phyloP scores from a whole-genome alignment of 2,113 vertebrate species.

The Petromus typicus region DNA sequence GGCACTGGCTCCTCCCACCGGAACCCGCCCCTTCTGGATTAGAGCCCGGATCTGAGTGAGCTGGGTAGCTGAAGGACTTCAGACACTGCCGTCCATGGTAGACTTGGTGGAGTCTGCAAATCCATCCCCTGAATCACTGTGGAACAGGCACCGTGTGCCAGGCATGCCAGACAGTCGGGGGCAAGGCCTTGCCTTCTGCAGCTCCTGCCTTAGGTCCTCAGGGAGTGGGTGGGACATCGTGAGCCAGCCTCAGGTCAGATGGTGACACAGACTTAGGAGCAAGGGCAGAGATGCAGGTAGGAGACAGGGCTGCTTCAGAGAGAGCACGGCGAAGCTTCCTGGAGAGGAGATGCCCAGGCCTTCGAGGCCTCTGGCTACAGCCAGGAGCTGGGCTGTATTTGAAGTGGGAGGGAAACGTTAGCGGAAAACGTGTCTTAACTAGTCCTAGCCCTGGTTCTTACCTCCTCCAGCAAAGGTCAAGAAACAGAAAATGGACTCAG shows the following conservation, averaged over 20 bases:
- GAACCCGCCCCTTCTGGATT: background rate
- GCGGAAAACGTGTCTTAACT: background rate
- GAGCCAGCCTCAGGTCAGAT: background rate
- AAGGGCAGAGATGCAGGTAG: background rate
- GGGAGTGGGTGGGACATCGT: background rate
- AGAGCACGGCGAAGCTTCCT: background rate
- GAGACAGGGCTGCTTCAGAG: background rate
- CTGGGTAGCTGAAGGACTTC: background rate
- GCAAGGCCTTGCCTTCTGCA: background rate
- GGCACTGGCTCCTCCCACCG: background rate
- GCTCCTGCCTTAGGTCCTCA: background rate
- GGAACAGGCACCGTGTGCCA: no score
- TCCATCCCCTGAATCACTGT: background rate
- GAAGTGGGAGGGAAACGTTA: background rate
- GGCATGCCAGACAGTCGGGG: no score
- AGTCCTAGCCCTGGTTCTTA: background rate
- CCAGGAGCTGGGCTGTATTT: background rate
- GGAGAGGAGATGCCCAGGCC: background rate
- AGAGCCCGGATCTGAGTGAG: background rate
- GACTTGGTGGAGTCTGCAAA: background rate
- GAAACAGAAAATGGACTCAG: background rate
- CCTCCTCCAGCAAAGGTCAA: background rate
- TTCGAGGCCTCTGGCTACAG: no score
- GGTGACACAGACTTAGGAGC: background rate
- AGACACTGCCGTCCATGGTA: background rate